Conservation (phyloP, 2,888 invertebrate genomes). For the Cepaea hortensis region DNA sequence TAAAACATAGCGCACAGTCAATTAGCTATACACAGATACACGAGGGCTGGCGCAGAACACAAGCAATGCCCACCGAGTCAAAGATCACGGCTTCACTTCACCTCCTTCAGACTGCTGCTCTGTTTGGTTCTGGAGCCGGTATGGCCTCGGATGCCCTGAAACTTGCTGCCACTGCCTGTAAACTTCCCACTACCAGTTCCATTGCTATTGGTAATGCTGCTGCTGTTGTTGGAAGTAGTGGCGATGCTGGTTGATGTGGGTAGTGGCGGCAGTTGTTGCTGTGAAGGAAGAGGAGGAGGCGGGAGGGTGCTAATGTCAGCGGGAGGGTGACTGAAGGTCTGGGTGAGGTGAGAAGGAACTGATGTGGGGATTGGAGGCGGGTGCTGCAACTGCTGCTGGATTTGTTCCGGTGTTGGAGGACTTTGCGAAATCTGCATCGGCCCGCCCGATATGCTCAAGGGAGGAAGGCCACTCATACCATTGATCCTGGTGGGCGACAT, state of each 20-base stretch:
- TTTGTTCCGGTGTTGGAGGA: constrained; percentile 48
- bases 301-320: constrained; percentile 31
- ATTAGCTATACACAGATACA: not conserved
- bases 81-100: constrained; percentile 34
- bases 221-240: constrained; percentile 42
- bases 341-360: constrained; percentile 33
- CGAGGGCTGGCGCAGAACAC: not conserved
- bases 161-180: constrained; percentile 38
- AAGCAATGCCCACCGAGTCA: constrained; percentile 38
- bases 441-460: constrained; percentile 24
- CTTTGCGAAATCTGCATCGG: constrained; percentile 41
- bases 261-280: constrained; percentile 19
- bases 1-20: not conserved
- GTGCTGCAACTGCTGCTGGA: constrained; percentile 50
- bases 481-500: constrained; percentile 47
- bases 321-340: constrained; percentile 34
- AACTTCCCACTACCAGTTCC: constrained; percentile 38
- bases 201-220: constrained; percentile 20
- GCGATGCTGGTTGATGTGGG: not conserved
- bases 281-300: constrained; percentile 35
- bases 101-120: constrained; percentile 43
- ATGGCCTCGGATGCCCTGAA: constrained; percentile 34
- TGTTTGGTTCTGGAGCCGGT: constrained; percentile 35
- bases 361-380: constrained; percentile 47
- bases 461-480: constrained; percentile 25